Evolutionary conservation across 2,888 invertebrate species (phyloP), one percentile per base, ranked within the genome.

Genomic region (Nephrocerus scutellatus): DNA sequence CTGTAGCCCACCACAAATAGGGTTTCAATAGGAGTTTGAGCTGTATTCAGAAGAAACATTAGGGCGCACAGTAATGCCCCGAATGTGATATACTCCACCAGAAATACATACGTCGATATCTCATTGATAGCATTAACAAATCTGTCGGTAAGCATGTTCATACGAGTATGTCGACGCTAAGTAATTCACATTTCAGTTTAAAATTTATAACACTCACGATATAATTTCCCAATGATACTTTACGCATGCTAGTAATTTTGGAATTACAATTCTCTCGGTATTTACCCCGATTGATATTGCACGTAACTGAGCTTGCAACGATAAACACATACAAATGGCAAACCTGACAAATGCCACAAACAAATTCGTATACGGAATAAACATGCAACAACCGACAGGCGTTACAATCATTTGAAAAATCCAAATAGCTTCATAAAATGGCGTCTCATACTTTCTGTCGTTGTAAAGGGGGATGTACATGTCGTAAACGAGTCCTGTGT

Each of bases 361-460:
- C 7, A 45, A 28, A 19, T 41, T 39, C 6, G 34, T 30, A 15
- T 42, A 45, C 13, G 45, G 32, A 26, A 45, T 41, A 14, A 45
- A 45, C 45, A 45, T 45, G 28, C 39, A 39, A 15, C 42, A 45
- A 8, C 42, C 45, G 6, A 42, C 21, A 1, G 45, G 45, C 10
- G 29, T 14, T 10, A 42, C 18, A 3, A 42, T 6, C 8, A 42
- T 31, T 8, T 45, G 39, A 8, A 26, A 7, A 3, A 19, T 15
- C 12, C 18, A 36, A 2, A 45, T 20, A 6, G 39, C 39, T 31
- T 45, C 45, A 19, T 23, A 45, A 16, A 18, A 45, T 1, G 45
- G 45, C 2, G 45, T 34, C 12, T 42, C 29, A 3, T 34, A 22
- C n/a, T 45, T 45, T 10, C n/a, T 26, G 5, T 45, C 45, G n/a